A percentile compares a stretch with the other conserved stretches of the same genome.
Conservation (phyloP, 2,888 invertebrate genomes). For the Poecilus cupreus region DNA sequence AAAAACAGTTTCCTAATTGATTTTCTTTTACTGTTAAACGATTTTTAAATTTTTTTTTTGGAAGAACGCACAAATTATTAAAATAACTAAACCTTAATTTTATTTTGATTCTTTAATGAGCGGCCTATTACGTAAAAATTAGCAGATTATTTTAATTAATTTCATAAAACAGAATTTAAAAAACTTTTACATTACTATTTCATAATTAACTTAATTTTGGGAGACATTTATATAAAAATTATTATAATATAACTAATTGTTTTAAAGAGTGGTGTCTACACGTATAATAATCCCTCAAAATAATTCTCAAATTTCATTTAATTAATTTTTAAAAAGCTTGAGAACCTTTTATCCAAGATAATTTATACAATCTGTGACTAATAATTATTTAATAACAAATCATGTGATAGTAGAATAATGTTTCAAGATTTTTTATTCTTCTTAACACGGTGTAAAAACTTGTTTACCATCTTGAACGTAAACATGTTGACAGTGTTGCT, state of each 20-base stretch:
- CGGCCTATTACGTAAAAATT: no score
- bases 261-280: neutral
- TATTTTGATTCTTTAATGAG: no score
- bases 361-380: neutral
- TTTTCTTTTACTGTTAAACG: no score
- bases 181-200: no score
- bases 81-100: no score
- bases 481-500: slow-evolving; percentile 52
- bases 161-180: no score
- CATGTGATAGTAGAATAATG: slow-evolving; percentile 5
- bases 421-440: slow-evolving; percentile 10
- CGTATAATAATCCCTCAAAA: neutral
- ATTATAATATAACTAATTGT: neutral
- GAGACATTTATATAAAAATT: neutral
- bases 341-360: neutral
- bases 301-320: neutral
- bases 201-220: neutral
- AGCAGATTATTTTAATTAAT: no score
- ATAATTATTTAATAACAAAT: neutral
- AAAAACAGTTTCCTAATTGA: no score
- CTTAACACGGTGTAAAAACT: slow-evolving; percentile 31
- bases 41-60: no score
- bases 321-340: neutral
- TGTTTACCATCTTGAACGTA: slow-evolving; percentile 52
- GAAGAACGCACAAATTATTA: no score